Percentiles rank a stretch among this genome's conserved stretches.
Conservation (phyloP, 2,113 vertebrate species). For the Stomatorhinus ivindoensis region DNA sequence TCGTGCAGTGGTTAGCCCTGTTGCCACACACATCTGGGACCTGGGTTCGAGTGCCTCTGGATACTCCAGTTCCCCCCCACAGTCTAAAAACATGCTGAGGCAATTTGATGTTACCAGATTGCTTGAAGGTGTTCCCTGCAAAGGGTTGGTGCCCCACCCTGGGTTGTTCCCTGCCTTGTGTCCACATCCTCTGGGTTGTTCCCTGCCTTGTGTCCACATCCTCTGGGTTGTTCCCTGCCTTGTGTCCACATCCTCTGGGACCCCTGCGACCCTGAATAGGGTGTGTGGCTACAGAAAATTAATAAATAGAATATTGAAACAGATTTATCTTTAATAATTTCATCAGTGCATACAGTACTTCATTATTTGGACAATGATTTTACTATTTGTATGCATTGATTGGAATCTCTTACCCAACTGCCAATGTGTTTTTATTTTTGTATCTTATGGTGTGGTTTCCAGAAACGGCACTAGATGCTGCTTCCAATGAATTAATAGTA, state of each 20-base stretch:
- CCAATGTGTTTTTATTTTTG: neutral
- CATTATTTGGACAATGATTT: neutral
- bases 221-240: neutral
- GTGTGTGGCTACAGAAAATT: neutral
- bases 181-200: neutral
- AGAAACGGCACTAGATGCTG: neutral
- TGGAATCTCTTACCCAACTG: neutral
- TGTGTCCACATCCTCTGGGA: too few species aligned
- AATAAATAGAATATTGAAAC: neutral
- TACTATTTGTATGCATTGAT: neutral
- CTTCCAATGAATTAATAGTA: neutral
- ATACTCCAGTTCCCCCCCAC: too few species aligned
- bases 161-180: too few species aligned
- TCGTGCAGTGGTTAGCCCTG: neutral
- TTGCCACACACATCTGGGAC: neutral
- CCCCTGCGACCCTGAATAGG: neutral
- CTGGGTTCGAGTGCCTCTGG: neutral
- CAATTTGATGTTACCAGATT: neutral
- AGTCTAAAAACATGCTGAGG: neutral
- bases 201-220: neutral
- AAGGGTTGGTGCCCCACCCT: too few species aligned
- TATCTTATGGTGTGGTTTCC: neutral
- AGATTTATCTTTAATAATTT: neutral
- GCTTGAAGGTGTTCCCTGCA: neutral
- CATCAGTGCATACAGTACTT: neutral